These are phyloP conservation scores for Venusia cambrica DNA, from an alignment of 2,888 invertebrate species.

Conservation along the genomic window DNA sequence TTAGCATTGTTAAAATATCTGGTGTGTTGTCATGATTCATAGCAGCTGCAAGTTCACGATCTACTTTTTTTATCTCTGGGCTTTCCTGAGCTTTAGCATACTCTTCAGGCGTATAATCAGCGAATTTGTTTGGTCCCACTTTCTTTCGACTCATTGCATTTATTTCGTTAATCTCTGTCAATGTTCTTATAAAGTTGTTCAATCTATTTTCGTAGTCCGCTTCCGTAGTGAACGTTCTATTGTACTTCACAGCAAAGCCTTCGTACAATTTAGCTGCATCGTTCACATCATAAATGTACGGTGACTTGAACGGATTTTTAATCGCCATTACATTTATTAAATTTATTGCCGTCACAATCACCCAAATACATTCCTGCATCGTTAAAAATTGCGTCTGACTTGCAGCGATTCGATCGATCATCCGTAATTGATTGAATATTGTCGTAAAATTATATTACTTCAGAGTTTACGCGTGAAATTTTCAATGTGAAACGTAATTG, in stretches of 20 bases:
- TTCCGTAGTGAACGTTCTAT: slow-evolving; percentile 38
- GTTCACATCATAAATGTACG: slow-evolving; percentile 32
- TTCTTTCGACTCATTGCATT: slow-evolving; percentile 39
- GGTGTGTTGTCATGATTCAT: slow-evolving; percentile 15
- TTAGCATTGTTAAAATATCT: too few species aligned
- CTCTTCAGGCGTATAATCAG: slow-evolving; percentile 46
- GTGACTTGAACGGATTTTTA: slow-evolving; percentile 12
- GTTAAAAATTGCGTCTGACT: slow-evolving; percentile 16
- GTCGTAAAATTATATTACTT: slow-evolving; percentile 27
- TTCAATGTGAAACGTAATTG: slow-evolving; percentile 36
- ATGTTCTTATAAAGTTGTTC: slow-evolving; percentile 45
- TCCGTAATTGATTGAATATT: slow-evolving; percentile 27
- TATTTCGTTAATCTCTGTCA: slow-evolving; percentile 46
- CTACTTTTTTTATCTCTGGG: too few species aligned
- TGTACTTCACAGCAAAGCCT: slow-evolving; percentile 36
- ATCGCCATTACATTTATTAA: slow-evolving; percentile 18
- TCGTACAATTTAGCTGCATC: slow-evolving; percentile 35
- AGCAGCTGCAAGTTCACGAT: slow-evolving; percentile 37
- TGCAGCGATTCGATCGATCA: slow-evolving; percentile 21
- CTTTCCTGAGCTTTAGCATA: slow-evolving; percentile 20
- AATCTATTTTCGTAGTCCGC: slow-evolving; percentile 46
- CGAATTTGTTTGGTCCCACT: slow-evolving; percentile 47
- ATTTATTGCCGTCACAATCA: slow-evolving; percentile 22
- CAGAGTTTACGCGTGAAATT: slow-evolving; percentile 38
- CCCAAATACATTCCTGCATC: slow-evolving; percentile 26